Percentiles rank a stretch among this genome's conserved stretches.
phyloP scores from a whole-genome alignment of 1,140 invertebrate genomes.

The Drosophila guanche region DNA sequence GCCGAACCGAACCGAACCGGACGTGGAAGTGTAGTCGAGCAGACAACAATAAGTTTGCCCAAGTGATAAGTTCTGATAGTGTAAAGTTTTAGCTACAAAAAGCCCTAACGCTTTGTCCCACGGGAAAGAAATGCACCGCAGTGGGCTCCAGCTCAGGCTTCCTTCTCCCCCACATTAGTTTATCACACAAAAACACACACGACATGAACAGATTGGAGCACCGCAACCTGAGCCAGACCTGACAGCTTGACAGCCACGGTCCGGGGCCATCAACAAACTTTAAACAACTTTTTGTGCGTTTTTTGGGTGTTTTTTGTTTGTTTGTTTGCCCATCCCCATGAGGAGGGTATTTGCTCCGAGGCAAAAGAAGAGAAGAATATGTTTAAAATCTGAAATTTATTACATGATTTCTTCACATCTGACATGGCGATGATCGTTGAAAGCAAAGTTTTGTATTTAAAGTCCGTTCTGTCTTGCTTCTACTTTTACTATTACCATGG shows the following conservation, averaged over 20 bases:
- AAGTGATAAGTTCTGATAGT: constrained; percentile 65
- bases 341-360: constrained; percentile 7
- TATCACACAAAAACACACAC: constrained; percentile 60
- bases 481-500: too few relatives aligned
- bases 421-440: too few relatives aligned
- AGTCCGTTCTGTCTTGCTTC: too few relatives aligned
- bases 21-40: constrained; percentile 54
- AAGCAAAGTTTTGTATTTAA: too few relatives aligned
- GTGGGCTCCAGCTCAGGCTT: constrained; percentile 13
- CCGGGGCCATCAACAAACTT: constrained; percentile 32
- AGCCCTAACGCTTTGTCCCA: constrained; percentile 3
- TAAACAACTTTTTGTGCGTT: constrained; percentile 57
- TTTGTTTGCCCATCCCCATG: constrained; percentile 13
- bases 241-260: constrained; percentile 68
- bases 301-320: constrained; percentile 38
- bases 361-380: too few relatives aligned
- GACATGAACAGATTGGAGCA: constrained; percentile 54
- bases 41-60: constrained; percentile 61
- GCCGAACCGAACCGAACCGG: constrained; percentile 4
- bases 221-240: constrained; percentile 52
- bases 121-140: not conserved
- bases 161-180: constrained; percentile 16
- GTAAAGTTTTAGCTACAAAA: constrained; percentile 44
- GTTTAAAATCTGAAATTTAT: too few relatives aligned
- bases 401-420: too few relatives aligned